Percentiles rank a stretch among this genome's conserved stretches.
Evolutionary conservation across 2,888 invertebrate species (phyloP).

Genomic region (Epirrhoe tristata): DNA sequence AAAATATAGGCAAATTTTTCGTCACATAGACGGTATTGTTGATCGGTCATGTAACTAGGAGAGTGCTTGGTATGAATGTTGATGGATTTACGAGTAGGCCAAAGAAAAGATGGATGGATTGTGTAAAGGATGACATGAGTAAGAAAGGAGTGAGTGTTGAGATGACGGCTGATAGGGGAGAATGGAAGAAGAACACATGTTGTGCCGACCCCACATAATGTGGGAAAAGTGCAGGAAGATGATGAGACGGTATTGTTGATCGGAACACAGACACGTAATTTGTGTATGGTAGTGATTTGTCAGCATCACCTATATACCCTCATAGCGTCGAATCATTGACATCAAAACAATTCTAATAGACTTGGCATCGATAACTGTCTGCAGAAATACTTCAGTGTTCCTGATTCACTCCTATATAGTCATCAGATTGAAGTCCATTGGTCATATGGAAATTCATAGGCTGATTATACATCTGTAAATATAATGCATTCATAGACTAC

Average conservation of each 20-base stretch:
- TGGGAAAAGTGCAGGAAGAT: no score
- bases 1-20: neutral
- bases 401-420: slow-evolving; percentile 3
- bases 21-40: neutral
- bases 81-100: no score
- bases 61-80: no score
- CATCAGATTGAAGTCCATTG: slow-evolving; percentile 11
- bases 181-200: no score
- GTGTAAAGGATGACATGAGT: no score
- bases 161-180: no score
- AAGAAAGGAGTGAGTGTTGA: no score
- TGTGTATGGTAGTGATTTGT: neutral
- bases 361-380: slow-evolving; percentile 17
- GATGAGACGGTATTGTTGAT: no score
- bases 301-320: neutral
- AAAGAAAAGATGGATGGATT: no score
- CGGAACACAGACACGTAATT: no score
- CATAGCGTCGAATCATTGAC: neutral
- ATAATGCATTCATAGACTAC: neutral
- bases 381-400: slow-evolving; percentile 8
- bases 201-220: no score
- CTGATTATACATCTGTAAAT: neutral
- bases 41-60: no score
- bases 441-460: neutral
- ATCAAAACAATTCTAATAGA: slow-evolving; percentile 19